phyloP scores from a whole-genome alignment of 2,797 vertebrate species.

The Nannoperca obscura region DNA sequence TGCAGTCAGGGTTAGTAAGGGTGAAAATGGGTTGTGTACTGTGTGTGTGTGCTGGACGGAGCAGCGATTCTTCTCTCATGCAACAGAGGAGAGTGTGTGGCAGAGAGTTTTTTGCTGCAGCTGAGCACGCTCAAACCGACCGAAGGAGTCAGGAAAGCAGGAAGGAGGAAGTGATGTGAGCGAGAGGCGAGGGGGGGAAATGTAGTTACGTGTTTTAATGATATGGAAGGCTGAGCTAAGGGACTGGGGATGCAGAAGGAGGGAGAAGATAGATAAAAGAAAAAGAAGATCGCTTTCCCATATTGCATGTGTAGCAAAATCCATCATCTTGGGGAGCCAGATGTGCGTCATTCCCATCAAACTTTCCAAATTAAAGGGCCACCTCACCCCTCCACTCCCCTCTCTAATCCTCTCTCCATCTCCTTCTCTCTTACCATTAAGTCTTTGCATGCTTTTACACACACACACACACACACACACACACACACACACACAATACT shows the following conservation, averaged over 20 bases:
- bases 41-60: background rate
- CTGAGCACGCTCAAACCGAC: constrained; percentile 2
- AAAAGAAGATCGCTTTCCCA: constrained; percentile 69
- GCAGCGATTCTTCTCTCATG: background rate
- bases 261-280: constrained; percentile 45
- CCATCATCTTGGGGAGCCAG: constrained; percentile 69
- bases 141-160: constrained; percentile 26
- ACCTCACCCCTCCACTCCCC: constrained; percentile 66
- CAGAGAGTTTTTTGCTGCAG: constrained; percentile 18
- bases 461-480: constrained; percentile 18
- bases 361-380: constrained; percentile 82
- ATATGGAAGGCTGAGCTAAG: constrained; percentile 37
- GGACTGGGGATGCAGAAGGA: constrained; percentile 23
- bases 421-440: constrained; percentile 58
- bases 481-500: constrained; percentile 2
- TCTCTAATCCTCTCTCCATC: constrained; percentile 69
- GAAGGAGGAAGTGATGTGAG: constrained; percentile 51
- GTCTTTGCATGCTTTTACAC: constrained; percentile 25
- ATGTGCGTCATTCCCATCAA: constrained; percentile 79
- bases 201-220: constrained; percentile 27
- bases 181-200: background rate
- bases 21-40: background rate
- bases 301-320: constrained; percentile 73
- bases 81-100: background rate
- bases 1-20: background rate